These are phyloP conservation scores for Momotus momota DNA, from an alignment of 2,797 vertebrate species.

Conservation along the genomic window DNA sequence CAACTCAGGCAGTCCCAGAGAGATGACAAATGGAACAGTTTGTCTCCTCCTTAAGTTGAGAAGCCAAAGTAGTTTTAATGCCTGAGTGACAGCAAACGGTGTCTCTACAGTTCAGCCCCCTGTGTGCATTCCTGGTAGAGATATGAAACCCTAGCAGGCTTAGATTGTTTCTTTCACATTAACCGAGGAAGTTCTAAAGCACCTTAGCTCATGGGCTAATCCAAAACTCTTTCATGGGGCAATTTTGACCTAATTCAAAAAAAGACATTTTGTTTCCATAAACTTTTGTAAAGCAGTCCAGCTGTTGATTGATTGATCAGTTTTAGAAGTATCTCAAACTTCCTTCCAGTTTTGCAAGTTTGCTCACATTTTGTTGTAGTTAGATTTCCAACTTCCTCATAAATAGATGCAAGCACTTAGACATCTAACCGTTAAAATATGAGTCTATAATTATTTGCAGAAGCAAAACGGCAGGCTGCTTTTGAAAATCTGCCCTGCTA, in stretches of 20 bases:
- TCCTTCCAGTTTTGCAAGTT: background rate
- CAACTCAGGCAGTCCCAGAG: background rate
- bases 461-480: background rate
- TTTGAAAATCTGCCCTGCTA: conserved; percentile 16
- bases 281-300: background rate
- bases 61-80: background rate
- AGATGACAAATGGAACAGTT: background rate
- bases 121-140: background rate
- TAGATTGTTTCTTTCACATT: background rate
- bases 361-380: conserved; percentile 10
- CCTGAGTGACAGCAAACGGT: background rate
- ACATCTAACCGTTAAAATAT: background rate
- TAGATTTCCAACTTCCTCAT: background rate
- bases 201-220: background rate
- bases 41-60: background rate
- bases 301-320: background rate
- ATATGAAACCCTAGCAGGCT: background rate
- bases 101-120: background rate
- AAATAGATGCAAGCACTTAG: conserved; percentile 14
- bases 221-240: background rate
- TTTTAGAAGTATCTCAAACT: conserved; percentile 1
- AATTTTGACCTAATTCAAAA: background rate
- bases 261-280: conserved; percentile 7
- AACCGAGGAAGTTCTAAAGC: background rate
- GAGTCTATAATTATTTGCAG: conserved; percentile 33